Conservation (phyloP, 2,797 vertebrate genomes). For the Gymnopithys bicolor region DNA sequence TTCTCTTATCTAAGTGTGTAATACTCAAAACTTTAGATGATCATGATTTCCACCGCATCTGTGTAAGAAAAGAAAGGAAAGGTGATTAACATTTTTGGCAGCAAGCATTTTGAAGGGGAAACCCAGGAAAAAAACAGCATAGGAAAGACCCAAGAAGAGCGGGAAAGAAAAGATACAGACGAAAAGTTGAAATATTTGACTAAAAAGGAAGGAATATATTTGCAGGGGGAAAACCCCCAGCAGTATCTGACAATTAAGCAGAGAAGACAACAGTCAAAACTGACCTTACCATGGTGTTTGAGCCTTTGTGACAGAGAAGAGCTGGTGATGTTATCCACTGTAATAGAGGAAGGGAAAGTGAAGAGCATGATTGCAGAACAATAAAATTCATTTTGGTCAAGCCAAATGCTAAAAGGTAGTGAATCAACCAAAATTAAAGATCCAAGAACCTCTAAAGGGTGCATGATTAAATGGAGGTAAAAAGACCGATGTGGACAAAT, state of each 20-base stretch:
- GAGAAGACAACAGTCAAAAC: neutral
- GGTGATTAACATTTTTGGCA: neutral
- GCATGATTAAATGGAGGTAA: neutral
- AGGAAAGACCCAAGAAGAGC: neutral
- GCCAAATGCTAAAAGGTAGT: neutral
- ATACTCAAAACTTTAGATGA: neutral
- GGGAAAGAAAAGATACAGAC: fast-evolving
- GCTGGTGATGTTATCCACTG: fast-evolving
- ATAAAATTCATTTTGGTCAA: neutral
- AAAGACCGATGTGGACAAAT: neutral
- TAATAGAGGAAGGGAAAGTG: neutral
- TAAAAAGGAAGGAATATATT: neutral
- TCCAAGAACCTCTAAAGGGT: neutral
- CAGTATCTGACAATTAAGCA: neutral
- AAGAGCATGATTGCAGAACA: neutral
- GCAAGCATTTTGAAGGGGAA: neutral
- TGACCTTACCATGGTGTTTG: neutral
- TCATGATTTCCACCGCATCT: neutral
- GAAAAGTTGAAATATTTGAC: neutral
- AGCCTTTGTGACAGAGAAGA: neutral
- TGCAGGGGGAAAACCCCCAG: neutral
- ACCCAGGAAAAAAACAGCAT: fast-evolving
- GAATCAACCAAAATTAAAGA: neutral
- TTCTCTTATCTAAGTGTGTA: neutral
- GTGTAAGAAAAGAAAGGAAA: neutral